Evolutionary conservation across 2,113 vertebrate genomes (phyloP), one percentile per base, ranked within the genome.

Genomic region (Lutjanus erythropterus): DNA sequence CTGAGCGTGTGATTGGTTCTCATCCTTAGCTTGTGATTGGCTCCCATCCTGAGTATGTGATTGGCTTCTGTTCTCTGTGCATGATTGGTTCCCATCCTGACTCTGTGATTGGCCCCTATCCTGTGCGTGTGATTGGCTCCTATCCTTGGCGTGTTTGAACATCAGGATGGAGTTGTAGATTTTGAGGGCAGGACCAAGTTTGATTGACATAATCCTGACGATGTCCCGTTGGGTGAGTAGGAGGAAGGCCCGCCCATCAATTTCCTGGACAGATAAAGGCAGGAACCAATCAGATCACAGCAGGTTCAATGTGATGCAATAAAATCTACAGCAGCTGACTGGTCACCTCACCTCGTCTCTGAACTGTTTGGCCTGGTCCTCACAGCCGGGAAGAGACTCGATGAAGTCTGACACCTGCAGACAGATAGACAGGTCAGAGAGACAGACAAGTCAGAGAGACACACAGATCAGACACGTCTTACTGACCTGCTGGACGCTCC

Each of bases 131-230:
- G 91, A 88, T 76, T 87, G 89, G 84, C 44, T 84, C 15, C 25
- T 42, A 35, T 91, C 87, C 61, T 94, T 87, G 0, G 89, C 88
- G 1, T 96, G 93, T 80, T 92, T 94, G 79, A 96, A 95, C 94
- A 96, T 96, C 68, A 95, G 89, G 83, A 96, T 95, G 84, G 94
- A 95, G 84, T 95, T 96, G 92, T 95, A 95, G 77, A 96, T 96
- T 80, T 96, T 96, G 49, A 96, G 94, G 23, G 95, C 95, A 0
- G 95, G 95, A 3, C 95, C 95, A 5, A 95, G 92, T 85, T 96
- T 95, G 84, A 96, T 93, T 23, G 94, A 94, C 95, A 95, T 94
- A 65, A 95, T 94, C 86, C 93, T 94, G 31, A 95, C 88, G 2
- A 96, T 94, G 90, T 96, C 95, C 18, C 83, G 83, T 27, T 95